These are phyloP conservation scores for Shargacucullia verbasci DNA, from an alignment of 2,888 invertebrate species.

Conservation along the genomic window DNA sequence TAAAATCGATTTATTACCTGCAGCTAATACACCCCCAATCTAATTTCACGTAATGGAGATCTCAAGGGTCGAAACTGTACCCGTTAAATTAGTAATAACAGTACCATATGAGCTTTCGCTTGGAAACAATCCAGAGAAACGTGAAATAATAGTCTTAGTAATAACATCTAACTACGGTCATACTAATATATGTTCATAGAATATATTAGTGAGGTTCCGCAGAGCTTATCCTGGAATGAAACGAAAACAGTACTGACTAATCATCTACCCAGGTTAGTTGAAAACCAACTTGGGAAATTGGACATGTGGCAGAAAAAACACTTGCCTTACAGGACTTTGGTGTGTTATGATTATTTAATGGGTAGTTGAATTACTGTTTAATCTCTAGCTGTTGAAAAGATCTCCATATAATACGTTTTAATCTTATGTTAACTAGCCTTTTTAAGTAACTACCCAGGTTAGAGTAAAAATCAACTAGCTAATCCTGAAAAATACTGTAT, in stretches of 20 bases:
- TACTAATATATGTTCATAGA: constrained; percentile 14
- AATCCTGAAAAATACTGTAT: no score
- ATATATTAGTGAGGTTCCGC: constrained; percentile 3
- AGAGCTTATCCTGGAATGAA: constrained; percentile 38
- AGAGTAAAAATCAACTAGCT: no score
- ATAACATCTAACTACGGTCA: constrained; percentile 50
- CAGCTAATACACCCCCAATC: constrained; percentile 43
- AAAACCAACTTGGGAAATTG: constrained; percentile 15
- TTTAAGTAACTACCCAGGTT: no score
- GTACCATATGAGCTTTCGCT: constrained; percentile 42
- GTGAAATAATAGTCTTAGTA: constrained; percentile 60
- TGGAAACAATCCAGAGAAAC: constrained; percentile 51
- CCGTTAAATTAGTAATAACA: constrained; percentile 61
- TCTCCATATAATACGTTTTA: no score
- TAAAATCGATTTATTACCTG: constrained; percentile 38
- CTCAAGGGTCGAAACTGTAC: constrained; percentile 49
- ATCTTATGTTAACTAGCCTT: no score
- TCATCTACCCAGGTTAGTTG: constrained; percentile 19
- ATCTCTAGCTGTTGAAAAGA: no score
- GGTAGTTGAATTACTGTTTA: no score
- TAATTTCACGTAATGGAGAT: constrained; percentile 53
- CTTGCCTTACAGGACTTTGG: background rate
- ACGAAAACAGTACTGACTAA: constrained; percentile 48
- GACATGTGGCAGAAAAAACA: constrained; percentile 13
- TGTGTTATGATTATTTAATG: background rate